Conservation (phyloP, 2,797 vertebrate genomes). For the Oreochromis mossambicus region DNA sequence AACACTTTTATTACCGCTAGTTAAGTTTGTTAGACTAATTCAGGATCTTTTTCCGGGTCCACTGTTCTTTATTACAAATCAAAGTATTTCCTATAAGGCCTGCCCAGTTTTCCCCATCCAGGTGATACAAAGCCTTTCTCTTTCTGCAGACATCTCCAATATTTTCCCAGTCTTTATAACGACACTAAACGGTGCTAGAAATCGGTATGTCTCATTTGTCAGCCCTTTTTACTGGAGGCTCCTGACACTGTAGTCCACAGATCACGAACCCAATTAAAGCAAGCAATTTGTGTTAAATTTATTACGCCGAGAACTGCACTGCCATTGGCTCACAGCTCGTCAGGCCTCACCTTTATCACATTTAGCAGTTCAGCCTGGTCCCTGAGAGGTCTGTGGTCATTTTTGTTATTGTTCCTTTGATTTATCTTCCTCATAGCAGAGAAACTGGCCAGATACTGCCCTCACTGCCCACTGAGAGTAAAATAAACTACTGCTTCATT, state of each 20-base stretch:
- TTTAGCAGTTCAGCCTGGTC: slow-evolving; percentile 24
- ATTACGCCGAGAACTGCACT: slow-evolving; percentile 34
- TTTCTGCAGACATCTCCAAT: slow-evolving; percentile 48
- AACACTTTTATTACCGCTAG: not conserved
- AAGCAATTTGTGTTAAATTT: slow-evolving; percentile 75
- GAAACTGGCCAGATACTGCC: slow-evolving; percentile 38
- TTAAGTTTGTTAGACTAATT: not conserved
- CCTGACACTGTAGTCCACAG: slow-evolving; percentile 66
- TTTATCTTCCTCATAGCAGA: slow-evolving; percentile 60
- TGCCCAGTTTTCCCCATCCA: slow-evolving; percentile 21
- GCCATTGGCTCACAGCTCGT: slow-evolving; percentile 60
- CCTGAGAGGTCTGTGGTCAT: slow-evolving; percentile 48
- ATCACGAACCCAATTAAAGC: slow-evolving; percentile 79
- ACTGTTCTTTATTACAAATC: slow-evolving; percentile 7
- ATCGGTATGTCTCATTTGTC: slow-evolving; percentile 65
- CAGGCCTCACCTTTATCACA: slow-evolving; percentile 58
- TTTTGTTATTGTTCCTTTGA: slow-evolving; percentile 74
- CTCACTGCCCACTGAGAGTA: slow-evolving; percentile 44
- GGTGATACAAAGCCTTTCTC: slow-evolving; percentile 47
- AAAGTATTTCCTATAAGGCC: slow-evolving; percentile 19
- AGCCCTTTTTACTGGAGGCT: slow-evolving; percentile 67
- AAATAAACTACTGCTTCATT: slow-evolving; percentile 55
- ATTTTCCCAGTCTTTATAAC: slow-evolving; percentile 68
- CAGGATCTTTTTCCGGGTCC: not conserved
- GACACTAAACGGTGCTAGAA: slow-evolving; percentile 57